These are phyloP conservation scores for Saguinus imperator DNA, from an alignment of 2,113 vertebrate species.

Conservation along the genomic window DNA sequence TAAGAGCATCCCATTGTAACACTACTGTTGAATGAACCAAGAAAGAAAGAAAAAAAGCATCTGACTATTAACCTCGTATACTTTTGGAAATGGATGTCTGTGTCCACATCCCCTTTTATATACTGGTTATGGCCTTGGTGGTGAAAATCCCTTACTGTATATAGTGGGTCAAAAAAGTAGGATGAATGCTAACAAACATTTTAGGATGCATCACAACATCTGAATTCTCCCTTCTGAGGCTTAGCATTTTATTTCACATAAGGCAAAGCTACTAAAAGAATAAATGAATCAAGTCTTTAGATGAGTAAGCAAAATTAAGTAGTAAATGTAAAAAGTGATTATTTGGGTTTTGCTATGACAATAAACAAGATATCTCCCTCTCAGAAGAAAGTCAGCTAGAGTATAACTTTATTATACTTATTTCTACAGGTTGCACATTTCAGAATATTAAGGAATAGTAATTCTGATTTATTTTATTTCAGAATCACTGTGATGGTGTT, in stretches of 20 bases:
- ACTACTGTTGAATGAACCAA: slow-evolving; percentile 73
- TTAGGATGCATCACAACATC: neutral
- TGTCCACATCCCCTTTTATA: neutral
- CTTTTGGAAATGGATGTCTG: slow-evolving; percentile 73
- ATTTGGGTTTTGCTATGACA: slow-evolving; percentile 55
- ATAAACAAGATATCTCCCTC: slow-evolving; percentile 13
- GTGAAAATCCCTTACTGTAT: slow-evolving; percentile 63
- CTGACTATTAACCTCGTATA: slow-evolving; percentile 73
- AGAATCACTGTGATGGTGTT: neutral
- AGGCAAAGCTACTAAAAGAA: slow-evolving; percentile 32
- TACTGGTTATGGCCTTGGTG: slow-evolving; percentile 51
- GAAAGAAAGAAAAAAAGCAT: slow-evolving; percentile 72
- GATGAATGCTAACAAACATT: neutral
- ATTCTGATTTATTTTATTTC: slow-evolving; percentile 1
- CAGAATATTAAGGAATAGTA: neutral
- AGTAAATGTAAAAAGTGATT: slow-evolving; percentile 52
- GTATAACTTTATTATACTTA: neutral
- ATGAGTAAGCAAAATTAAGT: slow-evolving; percentile 29
- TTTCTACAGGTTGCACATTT: neutral
- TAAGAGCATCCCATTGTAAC: slow-evolving; percentile 74
- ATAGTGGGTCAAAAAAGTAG: slow-evolving; percentile 35
- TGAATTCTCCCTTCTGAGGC: slow-evolving; percentile 36
- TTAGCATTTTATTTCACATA: slow-evolving; percentile 63
- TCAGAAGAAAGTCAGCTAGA: neutral
- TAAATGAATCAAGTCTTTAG: slow-evolving; percentile 57